phyloP scores from a whole-genome alignment of 2,113 vertebrate genomes.

The Erinaceus europaeus region DNA sequence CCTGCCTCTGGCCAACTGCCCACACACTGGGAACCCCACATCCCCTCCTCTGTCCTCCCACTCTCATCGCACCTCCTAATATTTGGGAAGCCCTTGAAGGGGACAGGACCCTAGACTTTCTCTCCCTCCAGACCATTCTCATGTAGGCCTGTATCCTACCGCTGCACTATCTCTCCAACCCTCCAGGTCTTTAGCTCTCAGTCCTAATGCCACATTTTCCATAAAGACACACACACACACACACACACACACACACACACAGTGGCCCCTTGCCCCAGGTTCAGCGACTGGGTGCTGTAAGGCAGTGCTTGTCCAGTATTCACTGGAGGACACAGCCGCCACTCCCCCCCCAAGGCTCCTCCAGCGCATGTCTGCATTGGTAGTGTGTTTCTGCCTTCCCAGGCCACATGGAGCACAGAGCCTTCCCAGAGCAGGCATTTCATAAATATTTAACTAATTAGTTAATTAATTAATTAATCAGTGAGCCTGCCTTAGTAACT shows the following conservation, averaged over 20 bases:
- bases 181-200: background rate
- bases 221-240: no score
- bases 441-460: slow-evolving; percentile 64
- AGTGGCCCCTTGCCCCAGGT: background rate
- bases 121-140: background rate
- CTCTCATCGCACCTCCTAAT: background rate
- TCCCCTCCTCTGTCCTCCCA: background rate
- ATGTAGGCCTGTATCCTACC: no score
- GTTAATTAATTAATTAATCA: slow-evolving; percentile 71
- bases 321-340: background rate
- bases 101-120: background rate
- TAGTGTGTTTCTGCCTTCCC: background rate
- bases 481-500: slow-evolving; percentile 64
- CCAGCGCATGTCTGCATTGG: background rate
- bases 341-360: background rate
- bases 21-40: background rate
- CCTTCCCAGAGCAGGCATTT: slow-evolving; percentile 22
- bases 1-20: background rate
- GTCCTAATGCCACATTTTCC: background rate
- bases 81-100: accelerated
- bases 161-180: no score
- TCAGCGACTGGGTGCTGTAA: background rate
- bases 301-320: background rate
- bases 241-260: background rate
- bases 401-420: background rate